Evolutionary conservation across 2,888 invertebrate genomes (phyloP), one percentile per base, ranked within the genome.

Genomic region (Escarpia spicata): DNA sequence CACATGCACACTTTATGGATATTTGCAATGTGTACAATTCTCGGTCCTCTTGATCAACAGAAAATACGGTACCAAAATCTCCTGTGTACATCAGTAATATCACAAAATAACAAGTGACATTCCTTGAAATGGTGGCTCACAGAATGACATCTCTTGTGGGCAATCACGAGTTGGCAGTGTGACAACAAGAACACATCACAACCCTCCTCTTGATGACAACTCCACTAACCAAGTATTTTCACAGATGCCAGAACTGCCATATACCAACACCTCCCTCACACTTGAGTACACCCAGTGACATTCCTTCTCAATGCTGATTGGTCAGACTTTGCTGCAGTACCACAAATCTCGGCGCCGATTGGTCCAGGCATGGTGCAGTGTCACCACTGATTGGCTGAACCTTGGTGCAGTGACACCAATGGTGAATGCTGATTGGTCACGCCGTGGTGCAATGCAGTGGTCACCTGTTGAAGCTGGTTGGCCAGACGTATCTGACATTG

Each of bases 401-500:
- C n/a, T 75, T 26, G 75, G 4, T 75, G 75, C 75, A 75, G n/a
- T 75, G 52, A 37, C 52, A 52, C 52, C 52, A 52, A 52, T 52
- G 52, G 52, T 52, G 75, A 75, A 26, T 75, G 75, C 75, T 75
- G 75, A 75, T 75, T 75, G 26, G 75, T 75, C 75, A 75, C 19
- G 19, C 26, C 75, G 19, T n/a, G 19, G 19, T 75, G 75, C 75
- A 75, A 75, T 26, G 75, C 75, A 75, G n/a, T 75, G 75, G 75
- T 75, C 75, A 75, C 75, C 75, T 75, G 75, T 91, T 44, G 91
- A 92, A 90, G 52, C 90, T 92, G 75, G 90, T 90, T 31, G 99
- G 99, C 99, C 99, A 99, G 93, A 99, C 99, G 95, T 99, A 99
- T 97, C 99, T 99, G 52, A 99, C 99, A 96, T 99, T 99, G 96